Evolutionary conservation across 1,140 invertebrate species (phyloP).

Genomic region (Thrips palmi): DNA sequence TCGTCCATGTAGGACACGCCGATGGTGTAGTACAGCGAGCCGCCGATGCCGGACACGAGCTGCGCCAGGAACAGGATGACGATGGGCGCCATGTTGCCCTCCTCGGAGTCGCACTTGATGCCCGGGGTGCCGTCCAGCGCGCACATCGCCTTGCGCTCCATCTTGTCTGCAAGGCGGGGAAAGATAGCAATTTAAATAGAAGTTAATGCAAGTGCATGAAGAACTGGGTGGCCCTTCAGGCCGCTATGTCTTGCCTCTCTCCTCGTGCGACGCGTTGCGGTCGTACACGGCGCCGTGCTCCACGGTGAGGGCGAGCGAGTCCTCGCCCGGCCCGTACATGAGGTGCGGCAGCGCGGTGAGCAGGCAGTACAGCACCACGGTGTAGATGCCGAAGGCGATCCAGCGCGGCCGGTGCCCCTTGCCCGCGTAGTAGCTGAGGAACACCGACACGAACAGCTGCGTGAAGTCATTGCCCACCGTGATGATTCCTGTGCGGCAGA

Average conservation of each 20-base stretch:
- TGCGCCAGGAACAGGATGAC: constrained; percentile 35
- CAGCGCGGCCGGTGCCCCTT: constrained; percentile 47
- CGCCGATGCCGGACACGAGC: constrained; percentile 33
- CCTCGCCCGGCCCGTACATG: constrained; percentile 48
- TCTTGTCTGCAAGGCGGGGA: constrained; percentile 8
- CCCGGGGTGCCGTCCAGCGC: constrained; percentile 16
- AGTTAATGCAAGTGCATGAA: background rate
- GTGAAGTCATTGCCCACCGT: constrained; percentile 48
- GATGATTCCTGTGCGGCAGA: constrained; percentile 35
- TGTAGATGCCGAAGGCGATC: constrained; percentile 48
- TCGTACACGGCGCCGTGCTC: constrained; percentile 29
- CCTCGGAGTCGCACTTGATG: constrained; percentile 18
- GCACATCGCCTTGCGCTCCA: constrained; percentile 14
- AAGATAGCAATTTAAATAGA: constrained; percentile 1
- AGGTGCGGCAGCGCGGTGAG: constrained; percentile 51
- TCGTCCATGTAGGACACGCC: constrained; percentile 49
- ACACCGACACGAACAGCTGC: constrained; percentile 33
- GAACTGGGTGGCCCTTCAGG: background rate
- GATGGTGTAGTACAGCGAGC: constrained; percentile 38
- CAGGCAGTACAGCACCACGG: constrained; percentile 47
- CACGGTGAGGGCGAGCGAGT: constrained; percentile 39
- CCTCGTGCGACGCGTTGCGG: constrained; percentile 10
- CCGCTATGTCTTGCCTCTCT: constrained; percentile 5
- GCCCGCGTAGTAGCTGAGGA: constrained; percentile 47
- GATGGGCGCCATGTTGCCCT: constrained; percentile 25